Base-by-base conservation (phyloP, 2,797 vertebrate genomes). In the Sebastes cheni region DNA sequence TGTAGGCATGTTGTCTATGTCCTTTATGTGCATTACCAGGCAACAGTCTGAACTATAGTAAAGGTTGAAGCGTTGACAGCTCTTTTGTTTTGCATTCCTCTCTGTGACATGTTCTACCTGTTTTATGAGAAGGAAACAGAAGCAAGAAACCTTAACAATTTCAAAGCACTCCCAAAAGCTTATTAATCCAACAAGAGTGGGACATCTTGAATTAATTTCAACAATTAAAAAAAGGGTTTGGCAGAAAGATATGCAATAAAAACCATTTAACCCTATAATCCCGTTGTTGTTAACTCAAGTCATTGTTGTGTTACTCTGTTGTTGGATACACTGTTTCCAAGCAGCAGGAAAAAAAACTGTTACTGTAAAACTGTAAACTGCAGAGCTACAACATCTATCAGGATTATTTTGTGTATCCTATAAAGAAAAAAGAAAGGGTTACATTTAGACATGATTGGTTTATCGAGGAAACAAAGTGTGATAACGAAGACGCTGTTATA, bases 281-380 rank as follows among this genome's bases (percentile, higher is more conserved):
- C 20, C 34, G 18, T 7, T 61, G 58, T 62, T 77, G 50, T 58
- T 36, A 32, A 77, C 12, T 75, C 36, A 32, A 1, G 66, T 81
- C 50, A 78, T 42, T 83, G 27, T 54, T 58, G 1, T 52, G 54
- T 74, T 46, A 9, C 58, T 30, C 42, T 85, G 77, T 79, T 90
- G 82, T 84, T 81, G 16, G 79, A 84, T 70, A 66, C 60, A 25
- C 22, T 39, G 75, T 90, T 88, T 91, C 85, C 74, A 88, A 73
- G 79, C 80, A 91, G 20, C 30, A 36, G 11, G 18, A 1, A 9
- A 60, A 62, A 14, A 1, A 12, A 60, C 6, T 56, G 16, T 39
- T 32, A 32, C 32, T 32, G 32, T 32, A 14, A 1, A 12, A 60
- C 6, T 56, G 16, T 39, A 67, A 72, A 78, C 29, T 9, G 36